These are phyloP conservation scores for Tyto alba DNA, from an alignment of 2,113 vertebrate genomes.

Conservation along the genomic window DNA sequence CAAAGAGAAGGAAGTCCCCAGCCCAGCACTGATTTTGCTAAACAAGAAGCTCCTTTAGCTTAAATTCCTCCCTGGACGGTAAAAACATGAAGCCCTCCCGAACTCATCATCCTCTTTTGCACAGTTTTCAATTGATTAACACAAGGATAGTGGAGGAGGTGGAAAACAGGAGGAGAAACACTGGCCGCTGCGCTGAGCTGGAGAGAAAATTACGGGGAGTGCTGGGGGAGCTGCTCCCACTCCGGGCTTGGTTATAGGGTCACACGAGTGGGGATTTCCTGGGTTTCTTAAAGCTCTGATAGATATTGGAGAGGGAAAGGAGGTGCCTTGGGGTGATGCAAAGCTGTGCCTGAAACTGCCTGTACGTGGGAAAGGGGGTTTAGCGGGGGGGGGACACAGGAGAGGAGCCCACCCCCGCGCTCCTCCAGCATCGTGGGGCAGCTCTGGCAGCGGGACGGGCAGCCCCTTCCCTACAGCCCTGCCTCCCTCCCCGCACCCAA, in stretches of 20 bases:
- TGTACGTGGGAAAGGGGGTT: background rate
- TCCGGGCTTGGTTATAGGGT: background rate
- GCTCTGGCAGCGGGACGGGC: background rate
- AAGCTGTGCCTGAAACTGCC: background rate
- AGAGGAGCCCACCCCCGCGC: background rate
- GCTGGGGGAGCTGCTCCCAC: background rate
- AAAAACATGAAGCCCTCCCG: background rate
- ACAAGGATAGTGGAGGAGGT: background rate
- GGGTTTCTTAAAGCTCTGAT: background rate
- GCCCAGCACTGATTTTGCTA: background rate
- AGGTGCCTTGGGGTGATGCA: background rate
- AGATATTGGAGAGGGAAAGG: background rate
- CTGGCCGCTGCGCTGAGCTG: background rate
- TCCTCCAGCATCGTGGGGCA: background rate
- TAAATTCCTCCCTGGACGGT: background rate
- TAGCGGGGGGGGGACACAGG: accelerated
- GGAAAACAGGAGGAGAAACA: background rate
- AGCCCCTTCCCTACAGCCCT: background rate
- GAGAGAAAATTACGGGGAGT: background rate
- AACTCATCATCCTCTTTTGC: background rate
- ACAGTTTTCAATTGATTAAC: background rate
- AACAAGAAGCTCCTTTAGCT: background rate
- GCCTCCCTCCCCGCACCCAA: background rate
- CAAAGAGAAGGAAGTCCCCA: background rate
- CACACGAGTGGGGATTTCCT: background rate